Conservation (phyloP, 2,888 invertebrate species). For the Patella ulyssiponensis region DNA sequence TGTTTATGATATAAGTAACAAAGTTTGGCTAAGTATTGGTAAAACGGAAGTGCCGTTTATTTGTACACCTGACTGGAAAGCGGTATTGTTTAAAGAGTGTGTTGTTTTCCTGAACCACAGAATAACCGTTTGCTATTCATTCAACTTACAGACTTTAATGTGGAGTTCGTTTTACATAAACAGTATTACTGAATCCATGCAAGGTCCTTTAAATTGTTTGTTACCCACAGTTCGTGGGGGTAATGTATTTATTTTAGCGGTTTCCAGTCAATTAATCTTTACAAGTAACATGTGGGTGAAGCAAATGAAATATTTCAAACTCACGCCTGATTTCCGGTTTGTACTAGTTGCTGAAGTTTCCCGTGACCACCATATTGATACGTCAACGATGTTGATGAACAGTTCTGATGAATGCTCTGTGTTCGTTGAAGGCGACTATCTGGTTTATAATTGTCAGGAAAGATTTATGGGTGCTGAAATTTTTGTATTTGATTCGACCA, state of each 20-base stretch:
- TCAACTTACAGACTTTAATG: not conserved
- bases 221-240: not conserved
- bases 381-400: too few relatives aligned
- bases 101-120: not conserved
- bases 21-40: too few relatives aligned
- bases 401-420: too few relatives aligned
- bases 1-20: too few relatives aligned
- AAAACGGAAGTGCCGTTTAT: too few relatives aligned
- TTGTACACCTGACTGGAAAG: not conserved
- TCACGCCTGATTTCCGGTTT: not conserved
- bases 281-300: constrained; percentile 3
- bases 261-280: not conserved
- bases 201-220: not conserved
- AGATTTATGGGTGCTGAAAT: too few relatives aligned
- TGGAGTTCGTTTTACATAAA: not conserved
- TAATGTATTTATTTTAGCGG: not conserved
- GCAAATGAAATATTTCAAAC: not conserved
- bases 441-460: too few relatives aligned
- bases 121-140: too few relatives aligned
- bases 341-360: not conserved
- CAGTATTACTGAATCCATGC: not conserved
- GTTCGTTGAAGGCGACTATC: too few relatives aligned
- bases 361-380: not conserved
- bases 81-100: not conserved
- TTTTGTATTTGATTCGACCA: too few relatives aligned